Percentiles rank a stretch among this genome's conserved stretches.
These are phyloP conservation scores for Epinephelus malabaricus DNA, from an alignment of 2,797 vertebrate species.

Conservation along the genomic window DNA sequence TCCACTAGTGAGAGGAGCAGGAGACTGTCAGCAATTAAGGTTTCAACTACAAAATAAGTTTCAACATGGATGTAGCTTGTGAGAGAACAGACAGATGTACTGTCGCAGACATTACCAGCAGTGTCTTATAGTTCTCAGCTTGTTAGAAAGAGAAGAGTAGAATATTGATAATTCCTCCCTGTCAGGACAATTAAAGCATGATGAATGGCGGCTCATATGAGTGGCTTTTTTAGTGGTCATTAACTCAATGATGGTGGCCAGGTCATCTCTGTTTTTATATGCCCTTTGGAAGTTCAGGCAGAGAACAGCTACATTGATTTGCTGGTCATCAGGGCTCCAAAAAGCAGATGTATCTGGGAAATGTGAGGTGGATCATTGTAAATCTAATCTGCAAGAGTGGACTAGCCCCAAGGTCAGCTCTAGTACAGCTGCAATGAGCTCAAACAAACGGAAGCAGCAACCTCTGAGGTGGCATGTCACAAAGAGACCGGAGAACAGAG, in stretches of 20 bases:
- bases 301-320: conserved; percentile 70
- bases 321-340: conserved; percentile 42
- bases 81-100: not conserved
- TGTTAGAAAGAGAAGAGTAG: not conserved
- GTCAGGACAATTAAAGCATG: conserved; percentile 21
- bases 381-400: conserved; percentile 74
- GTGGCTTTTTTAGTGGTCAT: conserved; percentile 43
- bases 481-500: not conserved
- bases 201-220: conserved; percentile 26
- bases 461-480: not conserved
- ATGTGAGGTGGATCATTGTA: conserved; percentile 63
- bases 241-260: conserved; percentile 40
- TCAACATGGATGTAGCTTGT: not conserved
- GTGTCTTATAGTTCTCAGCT: not conserved
- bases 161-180: conserved; percentile 5
- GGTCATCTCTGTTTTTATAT: conserved; percentile 60
- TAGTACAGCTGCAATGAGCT: not conserved
- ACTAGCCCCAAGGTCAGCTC: conserved; percentile 53
- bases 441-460: conserved; percentile 6
- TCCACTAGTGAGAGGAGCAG: not conserved
- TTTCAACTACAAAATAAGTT: not conserved
- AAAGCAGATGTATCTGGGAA: conserved; percentile 60
- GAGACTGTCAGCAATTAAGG: no score
- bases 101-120: not conserved
- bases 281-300: conserved; percentile 61